Conservation (phyloP, 2,797 vertebrate species). For the Pangasius sanitwongsei region DNA sequence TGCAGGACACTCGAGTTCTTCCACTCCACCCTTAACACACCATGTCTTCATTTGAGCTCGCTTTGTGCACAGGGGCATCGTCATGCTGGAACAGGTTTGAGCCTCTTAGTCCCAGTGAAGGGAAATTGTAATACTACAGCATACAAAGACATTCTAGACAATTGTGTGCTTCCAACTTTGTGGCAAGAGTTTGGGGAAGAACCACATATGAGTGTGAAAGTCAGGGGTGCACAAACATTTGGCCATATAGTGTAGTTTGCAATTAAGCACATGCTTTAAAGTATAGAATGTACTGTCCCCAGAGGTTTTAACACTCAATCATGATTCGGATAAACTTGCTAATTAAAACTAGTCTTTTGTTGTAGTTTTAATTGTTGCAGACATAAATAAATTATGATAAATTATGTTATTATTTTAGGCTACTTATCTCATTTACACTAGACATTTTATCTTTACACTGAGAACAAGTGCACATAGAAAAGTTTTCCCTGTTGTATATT, state of each 20-base stretch:
- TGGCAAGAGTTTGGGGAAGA: not conserved
- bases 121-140: not conserved
- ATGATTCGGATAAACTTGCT: not conserved
- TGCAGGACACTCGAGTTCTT: not conserved
- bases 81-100: not conserved
- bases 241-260: not conserved
- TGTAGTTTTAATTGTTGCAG: not conserved
- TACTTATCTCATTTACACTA: not conserved
- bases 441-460: not conserved
- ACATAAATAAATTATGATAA: not conserved
- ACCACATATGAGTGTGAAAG: not conserved
- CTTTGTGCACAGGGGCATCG: not conserved
- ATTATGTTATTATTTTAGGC: not conserved
- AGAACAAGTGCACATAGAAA: not conserved
- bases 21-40: not conserved
- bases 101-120: not conserved
- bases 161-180: not conserved
- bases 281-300: not conserved
- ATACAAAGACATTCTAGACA: not conserved
- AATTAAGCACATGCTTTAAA: not conserved
- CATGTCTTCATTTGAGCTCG: not conserved
- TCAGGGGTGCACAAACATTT: not conserved
- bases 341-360: not conserved
- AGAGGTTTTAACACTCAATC: not conserved
- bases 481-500: not conserved